Percentiles rank a stretch among this genome's conserved stretches.
Conservation (phyloP, 1,140 invertebrate species). For the Coelopa frigida region DNA sequence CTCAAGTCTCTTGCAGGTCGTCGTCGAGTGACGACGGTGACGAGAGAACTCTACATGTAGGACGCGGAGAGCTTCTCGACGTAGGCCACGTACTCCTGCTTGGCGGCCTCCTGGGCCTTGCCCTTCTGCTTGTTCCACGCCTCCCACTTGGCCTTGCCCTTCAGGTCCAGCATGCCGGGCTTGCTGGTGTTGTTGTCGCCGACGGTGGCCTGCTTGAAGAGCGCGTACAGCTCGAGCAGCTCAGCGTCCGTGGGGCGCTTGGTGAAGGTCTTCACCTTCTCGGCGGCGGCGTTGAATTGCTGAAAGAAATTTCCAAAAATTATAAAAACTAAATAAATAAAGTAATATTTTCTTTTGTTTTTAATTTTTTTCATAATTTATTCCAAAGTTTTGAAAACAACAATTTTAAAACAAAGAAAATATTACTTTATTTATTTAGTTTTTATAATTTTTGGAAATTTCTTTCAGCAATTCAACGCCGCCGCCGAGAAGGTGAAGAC, state of each 20-base stretch:
- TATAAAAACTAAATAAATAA: too few species aligned
- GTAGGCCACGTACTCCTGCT: slow-evolving; percentile 74
- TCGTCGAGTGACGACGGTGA: too few species aligned
- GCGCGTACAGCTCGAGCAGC: slow-evolving; percentile 76
- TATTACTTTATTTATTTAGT: too few species aligned
- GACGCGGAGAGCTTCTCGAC: slow-evolving; percentile 55
- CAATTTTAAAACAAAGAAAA: too few species aligned
- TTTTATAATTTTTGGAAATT: too few species aligned
- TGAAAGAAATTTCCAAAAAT: too few species aligned
- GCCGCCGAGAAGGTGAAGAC: slow-evolving; percentile 74
- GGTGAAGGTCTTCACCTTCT: slow-evolving; percentile 71
- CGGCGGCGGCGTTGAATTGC: slow-evolving; percentile 76
- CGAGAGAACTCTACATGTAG: slow-evolving; percentile 11
- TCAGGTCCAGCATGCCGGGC: slow-evolving; percentile 88
- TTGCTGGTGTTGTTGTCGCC: slow-evolving; percentile 75
- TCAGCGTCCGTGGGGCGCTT: slow-evolving; percentile 73
- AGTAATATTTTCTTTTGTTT: too few species aligned
- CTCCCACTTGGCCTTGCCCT: slow-evolving; percentile 96
- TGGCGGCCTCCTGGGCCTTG: slow-evolving; percentile 69
- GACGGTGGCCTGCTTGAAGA: slow-evolving; percentile 82
- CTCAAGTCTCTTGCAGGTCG: too few species aligned
- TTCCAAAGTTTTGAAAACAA: too few species aligned
- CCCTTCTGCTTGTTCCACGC: slow-evolving; percentile 84
- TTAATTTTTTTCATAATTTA: too few species aligned
- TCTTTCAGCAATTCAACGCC: slow-evolving; percentile 71